Evolutionary conservation across 2,797 vertebrate species (phyloP).

Genomic region (Pelochelys cantorii): DNA sequence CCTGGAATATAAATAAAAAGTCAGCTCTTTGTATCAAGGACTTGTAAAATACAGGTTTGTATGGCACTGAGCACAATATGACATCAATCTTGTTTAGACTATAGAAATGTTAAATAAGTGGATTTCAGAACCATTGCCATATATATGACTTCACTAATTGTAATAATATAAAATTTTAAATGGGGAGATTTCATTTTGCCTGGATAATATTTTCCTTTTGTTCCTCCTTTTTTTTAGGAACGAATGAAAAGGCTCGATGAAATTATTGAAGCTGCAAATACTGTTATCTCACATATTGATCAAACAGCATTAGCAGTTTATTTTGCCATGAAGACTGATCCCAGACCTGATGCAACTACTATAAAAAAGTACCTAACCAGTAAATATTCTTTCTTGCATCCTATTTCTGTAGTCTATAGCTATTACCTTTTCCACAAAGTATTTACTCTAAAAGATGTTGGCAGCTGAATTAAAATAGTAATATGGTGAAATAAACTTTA

Average conservation of each 20-base stretch:
- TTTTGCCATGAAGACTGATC: slow-evolving; percentile 97
- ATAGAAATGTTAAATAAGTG: background rate
- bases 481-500: background rate
- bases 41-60: background rate
- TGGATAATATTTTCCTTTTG: background rate
- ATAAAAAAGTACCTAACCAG: slow-evolving; percentile 96
- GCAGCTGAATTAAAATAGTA: background rate
- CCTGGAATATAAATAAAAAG: background rate
- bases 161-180: background rate
- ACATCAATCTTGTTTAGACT: background rate
- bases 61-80: background rate
- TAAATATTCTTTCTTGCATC: slow-evolving; percentile 86
- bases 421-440: slow-evolving; percentile 42
- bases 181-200: background rate
- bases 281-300: slow-evolving; percentile 93
- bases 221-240: slow-evolving; percentile 81
- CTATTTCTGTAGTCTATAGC: slow-evolving; percentile 72
- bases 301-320: slow-evolving; percentile 94
- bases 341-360: slow-evolving; percentile 93
- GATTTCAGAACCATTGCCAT: background rate
- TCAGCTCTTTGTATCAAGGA: background rate
- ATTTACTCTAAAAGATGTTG: background rate
- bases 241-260: slow-evolving; percentile 91
- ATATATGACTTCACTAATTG: background rate
- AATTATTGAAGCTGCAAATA: slow-evolving; percentile 90